These are phyloP conservation scores for Lagorchestes hirsutus DNA, from an alignment of 2,797 vertebrate species.

Conservation along the genomic window DNA sequence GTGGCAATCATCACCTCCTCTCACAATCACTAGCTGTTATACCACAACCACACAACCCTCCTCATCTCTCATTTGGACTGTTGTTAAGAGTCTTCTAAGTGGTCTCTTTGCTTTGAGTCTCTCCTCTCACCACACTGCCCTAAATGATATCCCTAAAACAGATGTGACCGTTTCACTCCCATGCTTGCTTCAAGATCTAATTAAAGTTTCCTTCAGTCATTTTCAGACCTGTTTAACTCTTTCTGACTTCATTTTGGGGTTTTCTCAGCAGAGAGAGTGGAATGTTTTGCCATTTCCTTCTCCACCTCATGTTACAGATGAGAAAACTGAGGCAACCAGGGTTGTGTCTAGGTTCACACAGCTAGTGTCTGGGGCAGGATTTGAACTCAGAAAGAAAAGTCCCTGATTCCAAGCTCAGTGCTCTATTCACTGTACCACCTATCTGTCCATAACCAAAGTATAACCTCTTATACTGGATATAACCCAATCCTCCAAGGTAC, in stretches of 20 bases:
- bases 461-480: neutral
- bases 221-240: neutral
- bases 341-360: neutral
- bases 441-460: neutral
- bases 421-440: neutral
- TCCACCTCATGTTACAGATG: neutral
- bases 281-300: neutral
- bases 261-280: neutral
- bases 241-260: neutral
- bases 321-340: neutral
- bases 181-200: neutral
- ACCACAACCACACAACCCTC: neutral
- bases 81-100: neutral
- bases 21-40: neutral
- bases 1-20: neutral
- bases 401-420: neutral
- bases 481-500: neutral
- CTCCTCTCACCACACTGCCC: neutral
- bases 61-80: neutral
- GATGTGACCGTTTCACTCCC: neutral
- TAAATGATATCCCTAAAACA: neutral
- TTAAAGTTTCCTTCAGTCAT: neutral
- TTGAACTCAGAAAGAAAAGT: neutral
- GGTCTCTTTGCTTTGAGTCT: neutral
- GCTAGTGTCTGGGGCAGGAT: neutral